A percentile compares a stretch with the other conserved stretches of the same genome.
These are phyloP conservation scores for Propithecus coquereli DNA, from an alignment of 2,113 vertebrate species.

Conservation along the genomic window DNA sequence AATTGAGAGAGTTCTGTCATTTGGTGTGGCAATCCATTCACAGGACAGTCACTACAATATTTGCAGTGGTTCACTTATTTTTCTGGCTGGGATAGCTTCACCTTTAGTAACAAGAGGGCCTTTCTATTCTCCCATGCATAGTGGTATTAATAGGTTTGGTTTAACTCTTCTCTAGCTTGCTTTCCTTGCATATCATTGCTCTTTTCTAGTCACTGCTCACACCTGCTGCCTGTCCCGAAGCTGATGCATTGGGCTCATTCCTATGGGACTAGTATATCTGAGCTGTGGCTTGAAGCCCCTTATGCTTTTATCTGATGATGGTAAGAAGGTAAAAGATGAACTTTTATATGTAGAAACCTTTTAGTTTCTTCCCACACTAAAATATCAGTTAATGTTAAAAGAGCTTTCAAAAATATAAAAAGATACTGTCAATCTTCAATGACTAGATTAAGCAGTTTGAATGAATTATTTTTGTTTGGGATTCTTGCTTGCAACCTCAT, in stretches of 20 bases:
- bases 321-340: conserved; percentile 81
- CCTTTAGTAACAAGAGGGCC: conserved; percentile 39
- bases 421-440: conserved; percentile 85
- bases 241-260: conserved; percentile 74
- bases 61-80: conserved; percentile 73
- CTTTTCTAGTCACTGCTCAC: conserved; percentile 71
- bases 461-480: conserved; percentile 85
- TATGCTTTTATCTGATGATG: conserved; percentile 82
- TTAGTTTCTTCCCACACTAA: conserved; percentile 82
- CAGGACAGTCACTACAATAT: conserved; percentile 89
- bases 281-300: conserved; percentile 77
- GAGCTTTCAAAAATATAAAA: conserved; percentile 85
- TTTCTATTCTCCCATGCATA: conserved; percentile 49
- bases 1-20: conserved; percentile 96
- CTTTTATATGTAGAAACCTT: conserved; percentile 82
- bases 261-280: conserved; percentile 77
- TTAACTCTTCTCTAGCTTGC: conserved; percentile 52
- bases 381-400: conserved; percentile 84
- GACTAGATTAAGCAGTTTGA: conserved; percentile 81
- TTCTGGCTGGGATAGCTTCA: conserved; percentile 62
- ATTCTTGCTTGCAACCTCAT: conserved; percentile 77
- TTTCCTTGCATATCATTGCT: conserved; percentile 63
- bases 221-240: conserved; percentile 73
- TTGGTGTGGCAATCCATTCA: conserved; percentile 96
- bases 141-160: conserved; percentile 52